These are phyloP conservation scores for Trichacis sp. DNA, from an alignment of 2,888 invertebrate species.

Conservation along the genomic window DNA sequence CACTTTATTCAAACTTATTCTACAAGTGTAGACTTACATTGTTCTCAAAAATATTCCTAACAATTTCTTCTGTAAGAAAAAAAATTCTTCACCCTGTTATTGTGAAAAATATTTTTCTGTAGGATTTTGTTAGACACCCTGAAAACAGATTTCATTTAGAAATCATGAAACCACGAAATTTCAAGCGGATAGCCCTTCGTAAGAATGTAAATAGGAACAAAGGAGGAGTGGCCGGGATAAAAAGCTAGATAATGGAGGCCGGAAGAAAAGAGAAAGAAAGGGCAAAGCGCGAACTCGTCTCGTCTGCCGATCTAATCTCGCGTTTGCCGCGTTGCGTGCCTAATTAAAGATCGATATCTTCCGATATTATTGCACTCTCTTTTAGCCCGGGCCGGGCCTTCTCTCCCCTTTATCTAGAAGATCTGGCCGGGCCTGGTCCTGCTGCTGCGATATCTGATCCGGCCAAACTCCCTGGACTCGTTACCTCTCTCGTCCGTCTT, in stretches of 20 bases:
- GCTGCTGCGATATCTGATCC: constrained; percentile 60
- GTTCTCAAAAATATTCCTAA: no score
- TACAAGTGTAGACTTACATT: no score
- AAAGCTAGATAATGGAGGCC: constrained; percentile 29
- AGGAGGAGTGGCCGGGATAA: constrained; percentile 25
- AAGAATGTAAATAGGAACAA: constrained; percentile 4
- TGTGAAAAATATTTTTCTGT: no score
- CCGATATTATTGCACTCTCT: constrained; percentile 68
- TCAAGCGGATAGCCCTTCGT: no score
- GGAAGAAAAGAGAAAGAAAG: constrained; percentile 42
- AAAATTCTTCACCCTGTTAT: no score
- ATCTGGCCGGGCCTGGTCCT: constrained; percentile 64
- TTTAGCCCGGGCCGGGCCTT: constrained; percentile 20
- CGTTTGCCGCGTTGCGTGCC: constrained; percentile 68
- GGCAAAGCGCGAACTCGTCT: constrained; percentile 50
- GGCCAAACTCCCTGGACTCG: constrained; percentile 58
- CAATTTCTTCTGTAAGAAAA: no score
- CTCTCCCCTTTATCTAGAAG: constrained; percentile 61
- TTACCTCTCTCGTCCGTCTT: constrained; percentile 50
- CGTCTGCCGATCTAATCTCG: constrained; percentile 66
- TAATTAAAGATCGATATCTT: constrained; percentile 70
- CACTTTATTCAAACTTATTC: no score
- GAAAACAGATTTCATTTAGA: no score
- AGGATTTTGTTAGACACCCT: no score
- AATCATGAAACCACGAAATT: no score